Conservation (phyloP, 2,113 vertebrate genomes). For the Myotis brandtii region DNA sequence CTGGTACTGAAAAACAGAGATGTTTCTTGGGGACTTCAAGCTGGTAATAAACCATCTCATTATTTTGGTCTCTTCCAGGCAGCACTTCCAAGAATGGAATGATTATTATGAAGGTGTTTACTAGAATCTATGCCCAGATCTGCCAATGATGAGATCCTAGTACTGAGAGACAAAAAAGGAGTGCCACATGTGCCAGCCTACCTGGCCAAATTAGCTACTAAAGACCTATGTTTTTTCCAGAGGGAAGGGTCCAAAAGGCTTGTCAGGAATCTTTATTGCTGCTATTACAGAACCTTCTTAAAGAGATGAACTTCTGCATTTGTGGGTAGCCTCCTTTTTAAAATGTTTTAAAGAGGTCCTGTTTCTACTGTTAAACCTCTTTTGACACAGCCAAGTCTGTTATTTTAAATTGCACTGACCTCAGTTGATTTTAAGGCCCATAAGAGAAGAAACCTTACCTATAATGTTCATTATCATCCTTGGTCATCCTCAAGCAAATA, state of each 20-base stretch:
- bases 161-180: neutral
- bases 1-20: conserved; percentile 3
- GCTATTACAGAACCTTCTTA: neutral
- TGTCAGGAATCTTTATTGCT: neutral
- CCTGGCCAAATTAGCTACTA: neutral
- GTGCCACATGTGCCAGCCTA: neutral
- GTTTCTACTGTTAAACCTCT: neutral
- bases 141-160: neutral
- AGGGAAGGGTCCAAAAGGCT: neutral
- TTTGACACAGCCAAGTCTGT: conserved; percentile 6
- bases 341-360: neutral
- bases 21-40: neutral
- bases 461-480: neutral
- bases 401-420: conserved; percentile 35
- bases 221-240: neutral
- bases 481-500: conserved; percentile 26
- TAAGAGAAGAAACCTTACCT: conserved; percentile 9
- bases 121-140: conserved; percentile 25
- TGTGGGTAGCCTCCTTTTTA: neutral
- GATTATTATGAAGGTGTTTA: neutral
- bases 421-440: conserved; percentile 28
- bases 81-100: conserved; percentile 33
- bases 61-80: conserved; percentile 8
- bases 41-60: conserved; percentile 30
- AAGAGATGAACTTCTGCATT: conserved; percentile 7